Evolutionary conservation across 2,797 vertebrate species (phyloP), one percentile per base, ranked within the genome.

Genomic region (Otus scops): DNA sequence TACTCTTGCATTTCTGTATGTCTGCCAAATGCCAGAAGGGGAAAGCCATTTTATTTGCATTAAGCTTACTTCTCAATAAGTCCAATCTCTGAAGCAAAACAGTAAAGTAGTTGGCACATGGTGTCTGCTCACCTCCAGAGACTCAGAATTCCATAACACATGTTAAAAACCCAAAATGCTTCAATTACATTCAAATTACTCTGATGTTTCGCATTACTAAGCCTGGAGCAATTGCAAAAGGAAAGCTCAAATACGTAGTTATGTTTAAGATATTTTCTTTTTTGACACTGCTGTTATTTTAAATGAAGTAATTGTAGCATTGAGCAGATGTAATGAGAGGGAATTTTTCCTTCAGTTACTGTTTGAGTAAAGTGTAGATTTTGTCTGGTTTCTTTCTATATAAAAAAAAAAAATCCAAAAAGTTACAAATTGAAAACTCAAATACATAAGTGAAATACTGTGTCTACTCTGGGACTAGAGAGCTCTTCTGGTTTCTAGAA

Each of bases 41-140:
- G 34, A 95, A 90, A 94, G 43, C 16, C 0, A 76, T 84, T 95
- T 90, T 94, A 85, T 82, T 94, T 95, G 36, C 74, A 57, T 89
- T 74, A 93, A 84, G 26, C 56, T 93, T 95, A 67, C 63, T 85
- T 73, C 77, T 93, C 70, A 81, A 1, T 70, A 92, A 90, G 69
- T 82, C 39, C 94, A 83, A 71, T 23, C 45, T 84, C 71, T 81
- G 53, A 94, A 92, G 50, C 36, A 88, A 88, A 88, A 77, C 10
- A 45, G 15, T 63, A 19, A 94, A 88, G 74, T 73, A 70, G 43
- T 59, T 64, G 63, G 21, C 60, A 85, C 69, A 53, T 9, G 11
- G 27, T 67, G 38, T 76, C 69, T 88, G 68, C 43, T 95, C n/a
- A 81, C 51, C 80, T 79, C 88, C 34, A 70, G 89, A 82, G 61